phyloP scores from a whole-genome alignment of 2,113 vertebrate species.

The Passer domesticus region DNA sequence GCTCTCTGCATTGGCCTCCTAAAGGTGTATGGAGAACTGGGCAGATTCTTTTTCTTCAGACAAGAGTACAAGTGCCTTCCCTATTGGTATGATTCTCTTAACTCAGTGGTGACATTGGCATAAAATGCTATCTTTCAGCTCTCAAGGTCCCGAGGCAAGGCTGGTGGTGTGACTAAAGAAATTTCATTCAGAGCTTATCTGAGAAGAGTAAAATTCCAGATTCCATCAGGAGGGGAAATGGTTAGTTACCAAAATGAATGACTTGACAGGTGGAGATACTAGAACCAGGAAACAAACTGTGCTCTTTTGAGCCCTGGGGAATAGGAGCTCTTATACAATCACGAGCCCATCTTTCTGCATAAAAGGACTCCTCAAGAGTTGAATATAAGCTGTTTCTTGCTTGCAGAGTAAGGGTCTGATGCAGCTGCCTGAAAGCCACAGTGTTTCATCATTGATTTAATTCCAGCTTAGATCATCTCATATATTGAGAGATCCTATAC shows the following conservation, averaged over 20 bases:
- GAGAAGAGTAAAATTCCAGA: neutral
- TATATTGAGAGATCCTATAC: neutral
- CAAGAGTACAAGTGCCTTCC: neutral
- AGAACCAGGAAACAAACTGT: neutral
- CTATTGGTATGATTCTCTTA: neutral
- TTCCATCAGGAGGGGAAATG: neutral
- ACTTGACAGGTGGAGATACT: neutral
- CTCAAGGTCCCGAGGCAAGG: neutral
- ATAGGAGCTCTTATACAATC: neutral
- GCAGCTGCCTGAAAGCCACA: neutral
- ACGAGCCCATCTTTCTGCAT: neutral
- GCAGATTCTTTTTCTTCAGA: neutral
- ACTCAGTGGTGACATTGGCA: neutral
- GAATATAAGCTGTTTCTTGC: neutral
- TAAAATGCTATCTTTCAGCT: neutral
- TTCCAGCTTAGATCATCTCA: neutral
- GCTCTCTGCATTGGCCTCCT: neutral
- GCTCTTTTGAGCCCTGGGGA: neutral
- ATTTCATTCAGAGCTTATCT: neutral
- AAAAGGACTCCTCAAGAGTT: neutral
- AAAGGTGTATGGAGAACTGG: neutral
- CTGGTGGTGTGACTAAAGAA: neutral
- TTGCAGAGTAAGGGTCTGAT: neutral
- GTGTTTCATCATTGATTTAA: neutral
- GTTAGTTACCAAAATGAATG: neutral